phyloP scores from a whole-genome alignment of 2,888 invertebrate species.

The Pyrrhosoma nymphula region DNA sequence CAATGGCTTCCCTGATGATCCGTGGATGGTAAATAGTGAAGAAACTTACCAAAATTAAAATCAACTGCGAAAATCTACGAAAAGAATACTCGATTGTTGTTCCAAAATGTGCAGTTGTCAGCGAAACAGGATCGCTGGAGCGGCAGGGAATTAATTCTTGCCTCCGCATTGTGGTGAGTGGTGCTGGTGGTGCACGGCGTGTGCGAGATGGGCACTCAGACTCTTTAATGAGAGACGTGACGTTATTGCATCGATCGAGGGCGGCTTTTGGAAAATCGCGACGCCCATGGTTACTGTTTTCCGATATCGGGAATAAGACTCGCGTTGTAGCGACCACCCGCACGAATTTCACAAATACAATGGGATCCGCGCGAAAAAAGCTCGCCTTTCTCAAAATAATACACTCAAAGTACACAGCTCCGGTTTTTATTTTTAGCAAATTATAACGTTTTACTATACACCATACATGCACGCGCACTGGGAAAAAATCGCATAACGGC shows the following conservation, averaged over 20 bases:
- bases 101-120: not conserved
- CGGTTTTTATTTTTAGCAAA: not conserved
- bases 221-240: constrained; percentile 52
- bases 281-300: constrained; percentile 19
- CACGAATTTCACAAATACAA: not conserved
- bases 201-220: not conserved
- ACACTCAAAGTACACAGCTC: not conserved
- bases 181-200: too few species aligned
- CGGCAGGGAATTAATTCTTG: not conserved
- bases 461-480: too few species aligned
- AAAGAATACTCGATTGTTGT: not conserved
- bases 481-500: too few species aligned
- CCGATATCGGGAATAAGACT: constrained; percentile 12
- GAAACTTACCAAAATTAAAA: too few species aligned
- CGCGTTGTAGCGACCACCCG: not conserved
- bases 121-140: not conserved
- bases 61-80: too few species aligned
- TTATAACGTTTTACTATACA: not conserved
- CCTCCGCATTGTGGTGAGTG: not conserved
- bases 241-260: constrained; percentile 25
- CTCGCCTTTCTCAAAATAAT: not conserved
- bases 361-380: not conserved
- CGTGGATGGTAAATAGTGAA: too few species aligned
- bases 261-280: constrained; percentile 26
- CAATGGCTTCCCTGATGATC: too few species aligned